Evolutionary conservation across 2,113 vertebrate genomes (phyloP).

Genomic region (Caranx melampygus): DNA sequence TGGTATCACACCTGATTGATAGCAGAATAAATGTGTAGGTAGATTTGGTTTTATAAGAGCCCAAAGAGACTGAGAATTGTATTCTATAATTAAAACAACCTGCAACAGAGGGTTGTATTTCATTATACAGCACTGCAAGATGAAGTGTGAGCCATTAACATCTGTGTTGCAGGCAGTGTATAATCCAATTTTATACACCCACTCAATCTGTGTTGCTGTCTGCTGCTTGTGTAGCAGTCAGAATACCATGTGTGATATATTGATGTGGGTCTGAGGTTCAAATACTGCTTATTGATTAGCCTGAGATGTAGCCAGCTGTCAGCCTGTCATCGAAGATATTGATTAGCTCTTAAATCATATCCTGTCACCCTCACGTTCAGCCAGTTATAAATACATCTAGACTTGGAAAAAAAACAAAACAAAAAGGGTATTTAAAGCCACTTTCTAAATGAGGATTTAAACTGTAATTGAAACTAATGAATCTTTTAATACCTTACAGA

Average conservation of each 20-base stretch:
- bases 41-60: neutral
- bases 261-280: slow-evolving; percentile 57
- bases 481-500: neutral
- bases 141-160: slow-evolving; percentile 22
- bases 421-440: neutral
- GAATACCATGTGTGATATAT: slow-evolving; percentile 66
- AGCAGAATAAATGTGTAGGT: neutral
- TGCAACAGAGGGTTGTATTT: neutral
- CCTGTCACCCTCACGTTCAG: neutral
- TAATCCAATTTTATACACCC: slow-evolving; percentile 39
- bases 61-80: neutral
- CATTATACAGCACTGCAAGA: slow-evolving; percentile 8
- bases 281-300: slow-evolving; percentile 72
- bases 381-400: slow-evolving; percentile 16
- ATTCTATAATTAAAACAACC: neutral
- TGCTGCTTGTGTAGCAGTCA: slow-evolving; percentile 25
- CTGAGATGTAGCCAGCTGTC: slow-evolving; percentile 75
- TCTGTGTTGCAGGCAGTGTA: slow-evolving; percentile 30
- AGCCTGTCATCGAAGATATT: slow-evolving; percentile 60
- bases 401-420: neutral
- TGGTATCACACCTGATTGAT: neutral
- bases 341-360: slow-evolving; percentile 63
- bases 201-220: slow-evolving; percentile 29
- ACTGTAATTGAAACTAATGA: neutral
- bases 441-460: neutral